Conservation (phyloP, 2,797 vertebrate species). For the Squalus acanthias region DNA sequence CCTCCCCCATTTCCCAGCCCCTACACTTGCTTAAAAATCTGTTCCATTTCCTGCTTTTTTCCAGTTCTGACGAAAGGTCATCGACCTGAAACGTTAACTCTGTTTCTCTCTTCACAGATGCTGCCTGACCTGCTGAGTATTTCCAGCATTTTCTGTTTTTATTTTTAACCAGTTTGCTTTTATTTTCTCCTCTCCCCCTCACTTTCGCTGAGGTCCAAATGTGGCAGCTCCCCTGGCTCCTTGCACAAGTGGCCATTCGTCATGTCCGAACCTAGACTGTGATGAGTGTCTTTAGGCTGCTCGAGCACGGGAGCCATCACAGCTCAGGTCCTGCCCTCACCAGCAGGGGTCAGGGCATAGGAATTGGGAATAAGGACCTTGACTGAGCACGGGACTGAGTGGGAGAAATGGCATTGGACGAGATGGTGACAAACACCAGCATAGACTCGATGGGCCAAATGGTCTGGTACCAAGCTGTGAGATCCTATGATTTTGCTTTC, state of each 20-base stretch:
- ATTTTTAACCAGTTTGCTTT: no score
- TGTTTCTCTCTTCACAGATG: no score
- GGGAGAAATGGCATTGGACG: not conserved
- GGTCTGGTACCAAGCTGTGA: not conserved
- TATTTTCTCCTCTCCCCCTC: no score
- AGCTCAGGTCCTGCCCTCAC: not conserved
- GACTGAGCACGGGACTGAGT: not conserved
- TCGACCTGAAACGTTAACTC: no score
- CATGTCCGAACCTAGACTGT: not conserved
- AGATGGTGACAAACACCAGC: not conserved
- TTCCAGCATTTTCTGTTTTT: no score
- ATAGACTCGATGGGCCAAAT: not conserved
- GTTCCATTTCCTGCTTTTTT: no score
- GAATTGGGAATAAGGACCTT: not conserved
- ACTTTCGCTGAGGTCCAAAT: not conserved
- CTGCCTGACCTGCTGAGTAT: no score
- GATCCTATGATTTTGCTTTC: not conserved
- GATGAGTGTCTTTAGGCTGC: not conserved
- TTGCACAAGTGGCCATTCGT: not conserved
- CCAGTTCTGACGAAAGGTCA: no score
- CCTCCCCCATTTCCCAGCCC: no score
- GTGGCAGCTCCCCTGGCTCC: not conserved
- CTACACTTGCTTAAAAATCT: no score
- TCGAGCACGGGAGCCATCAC: not conserved
- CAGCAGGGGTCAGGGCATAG: not conserved